These are phyloP conservation scores for Gerosis bhagava DNA, from an alignment of 2,888 invertebrate genomes.

Conservation along the genomic window DNA sequence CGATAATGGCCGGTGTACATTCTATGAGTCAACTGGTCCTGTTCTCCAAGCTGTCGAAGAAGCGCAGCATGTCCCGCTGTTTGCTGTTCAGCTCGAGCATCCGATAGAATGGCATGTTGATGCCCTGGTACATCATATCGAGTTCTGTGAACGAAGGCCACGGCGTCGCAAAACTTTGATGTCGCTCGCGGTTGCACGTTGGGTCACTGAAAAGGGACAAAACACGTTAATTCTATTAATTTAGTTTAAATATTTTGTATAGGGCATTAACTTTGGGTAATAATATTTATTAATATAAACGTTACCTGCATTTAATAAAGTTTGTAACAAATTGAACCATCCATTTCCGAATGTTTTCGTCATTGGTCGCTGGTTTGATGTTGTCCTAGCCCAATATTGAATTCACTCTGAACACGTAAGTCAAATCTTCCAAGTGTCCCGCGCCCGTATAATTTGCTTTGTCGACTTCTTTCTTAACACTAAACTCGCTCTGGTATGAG, in stretches of 20 bases:
- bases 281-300: background rate
- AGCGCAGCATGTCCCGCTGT: slow-evolving; percentile 44
- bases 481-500: slow-evolving; percentile 70
- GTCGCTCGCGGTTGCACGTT: slow-evolving; percentile 37
- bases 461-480: slow-evolving; percentile 61
- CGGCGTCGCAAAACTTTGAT: slow-evolving; percentile 45
- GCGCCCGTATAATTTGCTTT: slow-evolving; percentile 69
- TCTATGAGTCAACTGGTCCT: slow-evolving; percentile 30
- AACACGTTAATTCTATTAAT: no score
- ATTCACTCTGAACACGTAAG: slow-evolving; percentile 73
- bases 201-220: slow-evolving; percentile 49
- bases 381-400: slow-evolving; percentile 40
- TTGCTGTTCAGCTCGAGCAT: slow-evolving; percentile 36
- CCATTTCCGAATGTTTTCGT: slow-evolving; percentile 49
- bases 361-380: slow-evolving; percentile 35
- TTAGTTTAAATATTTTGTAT: no score
- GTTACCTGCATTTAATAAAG: slow-evolving; percentile 60
- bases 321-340: slow-evolving; percentile 55
- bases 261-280: no score
- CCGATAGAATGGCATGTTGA: slow-evolving; percentile 40
- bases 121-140: slow-evolving; percentile 43
- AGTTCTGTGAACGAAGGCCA: slow-evolving; percentile 27
- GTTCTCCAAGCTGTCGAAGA: slow-evolving; percentile 47
- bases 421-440: slow-evolving; percentile 83
- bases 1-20: slow-evolving; percentile 1